Percentiles rank a stretch among this genome's conserved stretches.
phyloP scores from a whole-genome alignment of 2,888 invertebrate genomes.

The Anticlea derivata region DNA sequence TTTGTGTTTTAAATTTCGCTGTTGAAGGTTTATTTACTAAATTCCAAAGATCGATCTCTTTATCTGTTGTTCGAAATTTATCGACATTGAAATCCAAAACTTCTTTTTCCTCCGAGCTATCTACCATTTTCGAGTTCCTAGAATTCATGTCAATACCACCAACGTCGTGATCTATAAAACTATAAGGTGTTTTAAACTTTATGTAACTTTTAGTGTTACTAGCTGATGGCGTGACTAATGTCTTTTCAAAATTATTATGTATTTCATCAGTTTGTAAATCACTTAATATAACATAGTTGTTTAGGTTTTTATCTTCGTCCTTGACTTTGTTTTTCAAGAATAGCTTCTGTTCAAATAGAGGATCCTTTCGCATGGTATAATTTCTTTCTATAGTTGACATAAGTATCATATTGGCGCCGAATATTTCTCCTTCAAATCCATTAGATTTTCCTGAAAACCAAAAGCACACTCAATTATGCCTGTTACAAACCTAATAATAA shows the following conservation, averaged over 20 bases:
- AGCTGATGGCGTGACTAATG: slow-evolving; percentile 25
- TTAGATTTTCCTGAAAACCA: slow-evolving; percentile 78
- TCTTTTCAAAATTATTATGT: slow-evolving; percentile 53
- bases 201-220: slow-evolving; percentile 47
- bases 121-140: slow-evolving; percentile 27
- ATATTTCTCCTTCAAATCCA: slow-evolving; percentile 87
- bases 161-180: slow-evolving; percentile 51
- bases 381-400: slow-evolving; percentile 81
- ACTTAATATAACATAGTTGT: slow-evolving; percentile 60
- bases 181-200: slow-evolving; percentile 49
- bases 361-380: slow-evolving; percentile 53
- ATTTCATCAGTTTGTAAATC: slow-evolving; percentile 58
- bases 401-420: slow-evolving; percentile 86
- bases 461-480: not conserved
- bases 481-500: no score
- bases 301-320: slow-evolving; percentile 39
- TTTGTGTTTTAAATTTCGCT: slow-evolving; percentile 41
- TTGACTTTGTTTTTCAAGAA: slow-evolving; percentile 60
- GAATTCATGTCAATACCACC: slow-evolving; percentile 40
- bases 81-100: slow-evolving; percentile 43
- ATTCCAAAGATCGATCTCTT: slow-evolving; percentile 54
- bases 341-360: slow-evolving; percentile 53
- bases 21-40: slow-evolving; percentile 44
- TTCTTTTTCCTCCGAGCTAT: slow-evolving; percentile 45
- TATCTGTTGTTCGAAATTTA: slow-evolving; percentile 31